phyloP scores from a whole-genome alignment of 2,113 vertebrate species.

The Strigops habroptila region DNA sequence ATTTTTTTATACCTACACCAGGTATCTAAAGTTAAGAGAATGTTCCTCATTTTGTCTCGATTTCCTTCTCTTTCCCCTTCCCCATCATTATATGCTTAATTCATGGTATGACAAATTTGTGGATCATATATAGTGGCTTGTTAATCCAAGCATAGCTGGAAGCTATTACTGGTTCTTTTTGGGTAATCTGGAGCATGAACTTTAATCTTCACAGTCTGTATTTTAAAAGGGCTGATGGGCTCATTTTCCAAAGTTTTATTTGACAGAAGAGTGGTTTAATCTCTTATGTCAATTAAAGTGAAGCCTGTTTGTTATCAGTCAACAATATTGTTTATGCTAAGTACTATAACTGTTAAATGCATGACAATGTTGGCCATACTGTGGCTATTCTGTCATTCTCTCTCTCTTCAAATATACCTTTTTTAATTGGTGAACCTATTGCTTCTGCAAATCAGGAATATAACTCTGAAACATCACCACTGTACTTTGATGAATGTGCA shows the following conservation, averaged over 20 bases:
- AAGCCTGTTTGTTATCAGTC: constrained; percentile 16
- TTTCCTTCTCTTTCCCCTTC: not conserved
- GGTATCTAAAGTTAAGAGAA: not conserved
- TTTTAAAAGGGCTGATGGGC: not conserved
- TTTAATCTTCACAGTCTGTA: not conserved
- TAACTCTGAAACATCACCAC: constrained; percentile 8
- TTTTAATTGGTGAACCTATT: not conserved
- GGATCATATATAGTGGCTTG: not conserved
- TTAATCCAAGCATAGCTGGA: constrained; percentile 14
- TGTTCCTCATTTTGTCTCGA: not conserved
- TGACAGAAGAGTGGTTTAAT: constrained; percentile 35
- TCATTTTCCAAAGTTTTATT: constrained; percentile 48
- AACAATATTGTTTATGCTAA: not conserved
- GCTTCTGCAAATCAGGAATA: constrained; percentile 31
- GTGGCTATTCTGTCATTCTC: not conserved
- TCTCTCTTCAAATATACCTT: constrained; percentile 23
- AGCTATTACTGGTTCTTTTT: constrained; percentile 20
- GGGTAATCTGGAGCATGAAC: constrained; percentile 20
- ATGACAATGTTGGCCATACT: not conserved
- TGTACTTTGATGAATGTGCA: constrained; percentile 21
- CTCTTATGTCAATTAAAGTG: not conserved
- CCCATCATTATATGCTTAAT: not conserved
- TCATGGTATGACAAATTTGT: not conserved
- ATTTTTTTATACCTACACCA: not conserved
- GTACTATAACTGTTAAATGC: constrained; percentile 24